Conservation (phyloP, 1,140 invertebrate species). For the Microplitis mediator region DNA sequence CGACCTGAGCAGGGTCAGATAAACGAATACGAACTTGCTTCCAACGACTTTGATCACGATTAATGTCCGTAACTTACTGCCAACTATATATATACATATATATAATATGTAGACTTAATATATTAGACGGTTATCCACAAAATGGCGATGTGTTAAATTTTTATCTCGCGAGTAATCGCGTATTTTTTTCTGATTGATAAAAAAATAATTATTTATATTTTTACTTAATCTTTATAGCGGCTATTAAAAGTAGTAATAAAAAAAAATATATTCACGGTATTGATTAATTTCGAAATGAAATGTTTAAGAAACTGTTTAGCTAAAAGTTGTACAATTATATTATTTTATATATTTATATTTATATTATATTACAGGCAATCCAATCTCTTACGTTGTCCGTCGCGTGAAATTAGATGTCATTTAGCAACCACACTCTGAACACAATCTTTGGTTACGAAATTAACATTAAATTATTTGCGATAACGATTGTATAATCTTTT, state of each 20-base stretch:
- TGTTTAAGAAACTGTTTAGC: no score
- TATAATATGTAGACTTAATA: no score
- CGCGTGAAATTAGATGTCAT: background rate
- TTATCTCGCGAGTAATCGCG: no score
- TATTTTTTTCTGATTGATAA: no score
- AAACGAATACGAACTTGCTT: conserved; percentile 6
- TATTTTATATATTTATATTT: background rate
- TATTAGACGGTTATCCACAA: no score
- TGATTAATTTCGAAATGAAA: no score
- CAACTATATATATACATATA: background rate
- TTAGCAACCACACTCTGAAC: background rate
- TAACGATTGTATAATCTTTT: conserved; percentile 23
- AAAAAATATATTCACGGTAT: no score
- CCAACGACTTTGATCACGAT: conserved; percentile 13
- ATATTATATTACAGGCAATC: background rate
- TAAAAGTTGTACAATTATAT: background rate
- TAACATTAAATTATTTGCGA: background rate
- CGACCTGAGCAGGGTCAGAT: conserved; percentile 20
- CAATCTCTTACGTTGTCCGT: background rate
- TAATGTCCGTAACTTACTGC: background rate
- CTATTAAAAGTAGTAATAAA: no score
- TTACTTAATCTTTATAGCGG: no score
- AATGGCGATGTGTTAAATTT: no score
- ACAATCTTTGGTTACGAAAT: conserved; percentile 16
- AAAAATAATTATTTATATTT: no score